These are phyloP conservation scores for Nasonia longicornis DNA, from an alignment of 1,140 invertebrate species.

Conservation along the genomic window DNA sequence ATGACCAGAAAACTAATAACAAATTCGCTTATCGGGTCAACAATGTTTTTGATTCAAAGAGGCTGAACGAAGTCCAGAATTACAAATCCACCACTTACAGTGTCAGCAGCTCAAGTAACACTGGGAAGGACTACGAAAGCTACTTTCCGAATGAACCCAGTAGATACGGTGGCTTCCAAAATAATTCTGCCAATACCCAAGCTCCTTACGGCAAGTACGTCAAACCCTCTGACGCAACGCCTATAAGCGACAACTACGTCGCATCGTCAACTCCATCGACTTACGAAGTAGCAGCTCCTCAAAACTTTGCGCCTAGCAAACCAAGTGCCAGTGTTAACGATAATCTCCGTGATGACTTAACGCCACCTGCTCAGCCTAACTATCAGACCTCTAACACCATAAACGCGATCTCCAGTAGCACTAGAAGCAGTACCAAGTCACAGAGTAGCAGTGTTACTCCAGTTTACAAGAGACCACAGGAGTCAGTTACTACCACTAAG, in stretches of 20 bases:
- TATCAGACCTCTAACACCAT: constrained; percentile 45
- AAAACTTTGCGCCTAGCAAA: constrained; percentile 38
- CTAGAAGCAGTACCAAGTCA: not conserved
- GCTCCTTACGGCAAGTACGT: constrained; percentile 65
- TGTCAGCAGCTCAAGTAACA: constrained; percentile 44
- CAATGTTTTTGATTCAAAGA: constrained; percentile 56
- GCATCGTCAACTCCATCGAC: constrained; percentile 59
- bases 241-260: constrained; percentile 66
- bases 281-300: constrained; percentile 46
- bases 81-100: constrained; percentile 46
- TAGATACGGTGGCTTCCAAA: constrained; percentile 69
- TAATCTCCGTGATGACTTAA: constrained; percentile 53
- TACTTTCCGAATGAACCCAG: constrained; percentile 66
- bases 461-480: constrained; percentile 36
- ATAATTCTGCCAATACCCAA: constrained; percentile 62
- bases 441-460: constrained; percentile 21
- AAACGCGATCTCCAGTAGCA: constrained; percentile 41
- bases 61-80: constrained; percentile 50
- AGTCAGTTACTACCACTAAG: constrained; percentile 47
- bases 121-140: constrained; percentile 59
- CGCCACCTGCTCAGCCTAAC: constrained; percentile 51
- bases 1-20: constrained; percentile 57
- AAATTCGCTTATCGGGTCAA: constrained; percentile 59
- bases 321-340: constrained; percentile 46
- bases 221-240: constrained; percentile 58